Conservation (phyloP, 2,797 vertebrate genomes). For the Enteromius treurensis region DNA sequence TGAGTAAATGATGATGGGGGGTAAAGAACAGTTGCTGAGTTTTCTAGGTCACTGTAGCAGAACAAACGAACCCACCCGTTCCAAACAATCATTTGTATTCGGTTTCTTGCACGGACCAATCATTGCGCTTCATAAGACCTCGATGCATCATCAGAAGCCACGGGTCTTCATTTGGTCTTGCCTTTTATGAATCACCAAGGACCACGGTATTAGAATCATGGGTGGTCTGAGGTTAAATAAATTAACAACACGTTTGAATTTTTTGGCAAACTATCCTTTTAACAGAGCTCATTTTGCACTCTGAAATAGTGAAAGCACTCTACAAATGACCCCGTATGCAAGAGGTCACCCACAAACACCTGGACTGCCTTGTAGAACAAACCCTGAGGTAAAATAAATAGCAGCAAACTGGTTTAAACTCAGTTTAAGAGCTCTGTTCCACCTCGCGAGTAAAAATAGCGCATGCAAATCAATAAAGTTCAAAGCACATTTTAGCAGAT, state of each 20-base stretch:
- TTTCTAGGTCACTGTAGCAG: not conserved
- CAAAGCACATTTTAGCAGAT: conserved; percentile 44
- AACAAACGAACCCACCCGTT: not conserved
- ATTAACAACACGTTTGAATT: not conserved
- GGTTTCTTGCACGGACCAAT: not conserved
- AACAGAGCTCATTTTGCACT: conserved; percentile 1
- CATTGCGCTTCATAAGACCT: not conserved
- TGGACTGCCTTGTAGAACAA: conserved; percentile 44
- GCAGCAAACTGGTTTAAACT: conserved; percentile 24
- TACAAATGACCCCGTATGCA: not conserved
- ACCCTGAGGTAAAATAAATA: conserved; percentile 41
- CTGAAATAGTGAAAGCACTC: not conserved
- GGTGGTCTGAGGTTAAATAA: not conserved
- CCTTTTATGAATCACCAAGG: not conserved
- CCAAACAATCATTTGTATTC: not conserved
- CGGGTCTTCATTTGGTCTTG: not conserved
- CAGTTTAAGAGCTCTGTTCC: conserved; percentile 25
- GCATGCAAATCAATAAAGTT: conserved; percentile 43
- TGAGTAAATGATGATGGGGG: not conserved
- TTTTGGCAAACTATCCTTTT: not conserved
- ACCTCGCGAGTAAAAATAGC: conserved; percentile 52
- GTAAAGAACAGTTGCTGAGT: not conserved
- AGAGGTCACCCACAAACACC: conserved; percentile 52
- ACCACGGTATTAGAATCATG: not conserved
- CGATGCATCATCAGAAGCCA: not conserved